phyloP scores from a whole-genome alignment of 2,797 vertebrate genomes.

The Antennarius maculatus region DNA sequence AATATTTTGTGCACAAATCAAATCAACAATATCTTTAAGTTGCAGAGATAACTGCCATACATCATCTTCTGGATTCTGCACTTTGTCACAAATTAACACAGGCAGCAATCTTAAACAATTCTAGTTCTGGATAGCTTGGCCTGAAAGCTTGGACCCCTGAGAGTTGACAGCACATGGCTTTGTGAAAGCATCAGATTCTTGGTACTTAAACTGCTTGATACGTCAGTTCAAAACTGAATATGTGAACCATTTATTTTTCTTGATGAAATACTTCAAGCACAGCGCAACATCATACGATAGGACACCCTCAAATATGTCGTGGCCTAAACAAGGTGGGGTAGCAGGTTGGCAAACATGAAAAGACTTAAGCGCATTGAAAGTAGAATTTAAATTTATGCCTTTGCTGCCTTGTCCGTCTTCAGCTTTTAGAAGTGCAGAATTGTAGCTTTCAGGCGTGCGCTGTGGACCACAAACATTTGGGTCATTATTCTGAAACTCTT shows the following conservation, averaged over 20 bases:
- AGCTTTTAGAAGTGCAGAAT: constrained; percentile 14
- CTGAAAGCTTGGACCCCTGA: background rate
- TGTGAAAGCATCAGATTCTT: constrained; percentile 15
- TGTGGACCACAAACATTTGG: constrained; percentile 14
- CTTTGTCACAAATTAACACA: constrained; percentile 29
- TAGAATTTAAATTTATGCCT: constrained; percentile 20
- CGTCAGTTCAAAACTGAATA: constrained; percentile 15
- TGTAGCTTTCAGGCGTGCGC: constrained; percentile 8
- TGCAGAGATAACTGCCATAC: constrained; percentile 15
- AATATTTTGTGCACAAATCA: constrained; percentile 38
- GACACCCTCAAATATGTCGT: constrained; percentile 44
- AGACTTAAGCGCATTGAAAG: background rate
- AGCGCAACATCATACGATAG: constrained; percentile 35
- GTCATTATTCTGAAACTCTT: constrained; percentile 6
- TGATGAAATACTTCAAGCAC: constrained; percentile 37
- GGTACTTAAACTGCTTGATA: constrained; percentile 30
- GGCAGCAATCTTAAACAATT: constrained; percentile 18
- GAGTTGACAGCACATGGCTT: constrained; percentile 19
- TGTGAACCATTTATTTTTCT: constrained; percentile 32
- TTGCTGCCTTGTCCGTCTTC: constrained; percentile 1
- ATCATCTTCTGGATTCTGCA: constrained; percentile 25
- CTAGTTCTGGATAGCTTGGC: constrained; percentile 28
- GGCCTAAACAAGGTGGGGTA: constrained; percentile 34
- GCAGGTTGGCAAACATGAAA: constrained; percentile 44
- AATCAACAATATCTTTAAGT: constrained; percentile 17